Conservation (phyloP, 2,888 invertebrate genomes). For the Pyralis farinalis region DNA sequence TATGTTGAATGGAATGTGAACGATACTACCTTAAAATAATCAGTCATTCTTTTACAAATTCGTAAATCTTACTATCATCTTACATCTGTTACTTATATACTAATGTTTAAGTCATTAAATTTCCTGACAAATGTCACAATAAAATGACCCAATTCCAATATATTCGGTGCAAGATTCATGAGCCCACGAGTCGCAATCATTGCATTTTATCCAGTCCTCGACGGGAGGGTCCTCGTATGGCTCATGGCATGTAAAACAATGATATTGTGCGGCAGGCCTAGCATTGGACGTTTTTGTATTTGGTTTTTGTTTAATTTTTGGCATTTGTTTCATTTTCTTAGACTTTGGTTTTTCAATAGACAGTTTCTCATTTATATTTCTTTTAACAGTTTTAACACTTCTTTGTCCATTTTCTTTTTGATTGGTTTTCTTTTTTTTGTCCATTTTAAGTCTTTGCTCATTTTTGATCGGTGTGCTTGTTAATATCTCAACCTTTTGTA, state of each 20-base stretch:
- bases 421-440: too few relatives aligned
- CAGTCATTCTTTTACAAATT: too few relatives aligned
- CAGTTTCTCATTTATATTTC: too few relatives aligned
- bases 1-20: too few relatives aligned
- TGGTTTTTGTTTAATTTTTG: not conserved
- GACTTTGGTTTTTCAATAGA: not conserved
- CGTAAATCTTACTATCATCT: too few relatives aligned
- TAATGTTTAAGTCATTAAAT: too few relatives aligned
- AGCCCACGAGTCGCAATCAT: constrained; percentile 11
- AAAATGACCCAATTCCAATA: constrained; percentile 8
- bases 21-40: too few relatives aligned
- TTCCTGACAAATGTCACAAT: constrained; percentile 7
- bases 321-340: not conserved
- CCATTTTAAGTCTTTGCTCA: not conserved
- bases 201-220: constrained; percentile 12
- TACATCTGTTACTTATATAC: too few relatives aligned
- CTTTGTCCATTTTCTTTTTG: too few relatives aligned
- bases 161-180: constrained; percentile 11
- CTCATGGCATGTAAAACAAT: constrained; percentile 1
- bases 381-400: too few relatives aligned
- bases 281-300: too few relatives aligned
- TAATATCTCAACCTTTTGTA: not conserved
- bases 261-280: not conserved
- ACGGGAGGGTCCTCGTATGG: constrained; percentile 7
- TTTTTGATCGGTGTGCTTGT: not conserved